These are phyloP conservation scores for Shinisaurus crocodilurus DNA, from an alignment of 2,113 vertebrate genomes.

Conservation along the genomic window DNA sequence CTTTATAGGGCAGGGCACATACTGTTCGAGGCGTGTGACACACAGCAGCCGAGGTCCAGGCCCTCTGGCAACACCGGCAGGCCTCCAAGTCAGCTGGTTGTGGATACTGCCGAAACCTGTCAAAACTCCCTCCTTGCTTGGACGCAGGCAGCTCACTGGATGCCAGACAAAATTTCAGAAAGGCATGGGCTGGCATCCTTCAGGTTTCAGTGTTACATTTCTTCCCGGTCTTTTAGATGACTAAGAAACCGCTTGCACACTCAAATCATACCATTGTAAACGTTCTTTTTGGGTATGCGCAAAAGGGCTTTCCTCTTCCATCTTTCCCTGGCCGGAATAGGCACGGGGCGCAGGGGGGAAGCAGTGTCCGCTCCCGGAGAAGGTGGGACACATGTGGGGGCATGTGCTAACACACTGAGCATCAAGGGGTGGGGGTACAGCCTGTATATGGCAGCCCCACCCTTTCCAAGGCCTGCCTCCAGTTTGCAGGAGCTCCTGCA, in stretches of 20 bases:
- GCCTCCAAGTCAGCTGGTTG: not conserved
- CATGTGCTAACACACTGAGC: too few species aligned
- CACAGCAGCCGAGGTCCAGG: not conserved
- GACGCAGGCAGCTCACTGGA: not conserved
- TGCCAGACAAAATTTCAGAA: not conserved
- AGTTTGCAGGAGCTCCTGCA: too few species aligned
- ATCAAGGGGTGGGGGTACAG: too few species aligned
- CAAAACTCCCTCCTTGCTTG: too few species aligned
- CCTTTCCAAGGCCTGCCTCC: too few species aligned
- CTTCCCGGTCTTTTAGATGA: too few species aligned
- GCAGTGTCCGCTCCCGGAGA: too few species aligned
- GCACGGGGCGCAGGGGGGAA: not conserved
- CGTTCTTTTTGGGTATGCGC: not conserved
- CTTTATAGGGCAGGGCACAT: not conserved
- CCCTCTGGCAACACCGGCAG: not conserved
- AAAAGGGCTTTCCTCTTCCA: not conserved
- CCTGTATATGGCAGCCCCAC: too few species aligned
- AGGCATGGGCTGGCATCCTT: not conserved
- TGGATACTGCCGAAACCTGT: not conserved
- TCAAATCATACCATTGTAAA: not conserved
- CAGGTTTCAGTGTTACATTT: not conserved
- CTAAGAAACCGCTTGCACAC: not conserved
- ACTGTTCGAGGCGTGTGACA: not conserved
- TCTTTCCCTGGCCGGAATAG: not conserved
- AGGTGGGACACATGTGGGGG: too few species aligned